Percentiles rank a stretch among this genome's conserved stretches.
Conservation (phyloP, 2,797 vertebrate species). For the Sebastes kiyomatsui region DNA sequence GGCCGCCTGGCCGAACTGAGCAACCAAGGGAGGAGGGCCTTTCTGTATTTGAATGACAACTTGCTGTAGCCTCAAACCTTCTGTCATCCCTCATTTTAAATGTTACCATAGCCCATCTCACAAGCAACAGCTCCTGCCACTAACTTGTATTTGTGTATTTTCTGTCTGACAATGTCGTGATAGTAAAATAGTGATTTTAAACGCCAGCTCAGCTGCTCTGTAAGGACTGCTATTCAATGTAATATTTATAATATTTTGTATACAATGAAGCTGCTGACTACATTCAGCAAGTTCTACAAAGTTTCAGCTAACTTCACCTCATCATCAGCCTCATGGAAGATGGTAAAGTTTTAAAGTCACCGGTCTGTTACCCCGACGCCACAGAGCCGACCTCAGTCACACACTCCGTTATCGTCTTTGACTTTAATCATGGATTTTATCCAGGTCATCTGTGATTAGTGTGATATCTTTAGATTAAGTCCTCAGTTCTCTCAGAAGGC, state of each 20-base stretch:
- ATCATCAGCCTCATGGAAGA: background rate
- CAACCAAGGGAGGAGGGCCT: too few relatives aligned
- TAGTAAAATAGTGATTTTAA: too few relatives aligned
- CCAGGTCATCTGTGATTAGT: slow-evolving; percentile 41
- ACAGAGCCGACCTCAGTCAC: background rate
- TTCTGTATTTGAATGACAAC: too few relatives aligned
- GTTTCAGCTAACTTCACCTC: background rate
- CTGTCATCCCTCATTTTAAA: too few relatives aligned
- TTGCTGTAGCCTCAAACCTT: too few relatives aligned
- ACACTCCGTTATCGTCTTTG: background rate
- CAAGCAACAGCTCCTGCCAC: too few relatives aligned
- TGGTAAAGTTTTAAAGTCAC: too few relatives aligned
- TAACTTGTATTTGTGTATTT: too few relatives aligned
- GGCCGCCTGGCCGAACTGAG: too few relatives aligned
- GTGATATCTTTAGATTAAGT: slow-evolving; percentile 30
- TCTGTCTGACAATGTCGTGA: too few relatives aligned
- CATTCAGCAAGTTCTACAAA: background rate
- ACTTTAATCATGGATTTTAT: slow-evolving; percentile 23
- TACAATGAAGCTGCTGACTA: background rate
- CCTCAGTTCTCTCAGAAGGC: background rate
- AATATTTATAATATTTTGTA: background rate
- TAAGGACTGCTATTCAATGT: background rate
- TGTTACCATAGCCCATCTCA: too few relatives aligned
- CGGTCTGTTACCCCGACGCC: background rate
- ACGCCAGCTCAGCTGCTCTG: too few relatives aligned